Conservation (phyloP, 2,113 vertebrate genomes). For the Cavia porcellus region DNA sequence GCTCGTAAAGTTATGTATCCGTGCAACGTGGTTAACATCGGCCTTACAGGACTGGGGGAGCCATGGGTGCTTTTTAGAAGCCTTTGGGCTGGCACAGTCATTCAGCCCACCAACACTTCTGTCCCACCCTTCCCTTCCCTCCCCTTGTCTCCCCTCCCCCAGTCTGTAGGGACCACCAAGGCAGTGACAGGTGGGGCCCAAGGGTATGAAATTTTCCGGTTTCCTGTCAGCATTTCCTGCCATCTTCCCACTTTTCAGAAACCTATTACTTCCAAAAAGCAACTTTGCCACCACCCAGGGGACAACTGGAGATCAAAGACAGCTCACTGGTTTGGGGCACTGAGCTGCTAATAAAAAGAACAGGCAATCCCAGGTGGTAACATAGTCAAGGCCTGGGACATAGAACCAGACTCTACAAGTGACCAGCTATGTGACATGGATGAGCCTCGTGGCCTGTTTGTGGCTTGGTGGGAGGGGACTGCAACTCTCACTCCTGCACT, state of each 20-base stretch:
- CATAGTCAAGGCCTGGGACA: neutral
- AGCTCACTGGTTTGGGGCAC: neutral
- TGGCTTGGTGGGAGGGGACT: neutral
- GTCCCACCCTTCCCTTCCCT: neutral
- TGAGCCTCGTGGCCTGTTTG: neutral
- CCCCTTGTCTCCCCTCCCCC: neutral
- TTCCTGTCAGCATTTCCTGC: neutral
- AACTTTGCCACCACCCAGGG: neutral
- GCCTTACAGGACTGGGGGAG: neutral
- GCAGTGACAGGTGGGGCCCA: neutral
- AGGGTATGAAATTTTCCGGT: neutral
- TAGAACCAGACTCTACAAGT: neutral
- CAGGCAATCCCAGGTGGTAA: neutral
- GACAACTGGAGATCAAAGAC: neutral
- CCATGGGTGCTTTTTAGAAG: neutral
- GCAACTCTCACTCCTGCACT: neutral
- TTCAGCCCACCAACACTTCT: neutral
- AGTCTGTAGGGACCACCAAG: neutral
- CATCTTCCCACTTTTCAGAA: slow-evolving; percentile 33
- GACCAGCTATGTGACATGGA: neutral
- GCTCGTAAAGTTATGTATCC: neutral
- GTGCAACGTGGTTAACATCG: neutral
- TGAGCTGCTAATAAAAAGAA: neutral
- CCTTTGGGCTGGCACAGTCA: neutral
- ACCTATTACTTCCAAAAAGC: neutral